Conservation (phyloP, 2,888 invertebrate species). For the Mamestra brassicae region DNA sequence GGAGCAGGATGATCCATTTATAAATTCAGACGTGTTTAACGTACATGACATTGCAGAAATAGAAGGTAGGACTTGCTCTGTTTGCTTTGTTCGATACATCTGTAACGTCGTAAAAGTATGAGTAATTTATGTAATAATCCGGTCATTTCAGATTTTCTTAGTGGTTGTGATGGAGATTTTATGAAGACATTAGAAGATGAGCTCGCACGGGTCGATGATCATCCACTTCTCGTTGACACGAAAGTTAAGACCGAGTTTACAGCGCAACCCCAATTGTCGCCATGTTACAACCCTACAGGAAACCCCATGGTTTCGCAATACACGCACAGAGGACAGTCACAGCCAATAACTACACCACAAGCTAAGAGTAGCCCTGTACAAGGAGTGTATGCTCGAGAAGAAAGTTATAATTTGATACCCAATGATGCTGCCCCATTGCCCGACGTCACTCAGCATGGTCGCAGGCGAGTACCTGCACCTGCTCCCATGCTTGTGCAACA, state of each 20-base stretch:
- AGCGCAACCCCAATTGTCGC: slow-evolving; percentile 79
- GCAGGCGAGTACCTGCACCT: slow-evolving; percentile 72
- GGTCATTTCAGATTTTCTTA: slow-evolving; percentile 91
- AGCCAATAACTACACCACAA: slow-evolving; percentile 65
- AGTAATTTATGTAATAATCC: slow-evolving; percentile 45
- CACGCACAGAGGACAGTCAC: slow-evolving; percentile 73
- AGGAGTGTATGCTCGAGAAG: slow-evolving; percentile 78
- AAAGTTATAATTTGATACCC: slow-evolving; percentile 79
- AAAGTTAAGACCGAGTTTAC: slow-evolving; percentile 75
- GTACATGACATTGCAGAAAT: slow-evolving; percentile 93
- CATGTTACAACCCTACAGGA: slow-evolving; percentile 77
- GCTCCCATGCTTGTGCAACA: slow-evolving; percentile 86
- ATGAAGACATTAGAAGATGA: slow-evolving; percentile 90
- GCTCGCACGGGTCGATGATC: slow-evolving; percentile 80
- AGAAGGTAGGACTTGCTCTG: slow-evolving; percentile 90
- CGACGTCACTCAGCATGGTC: slow-evolving; percentile 81
- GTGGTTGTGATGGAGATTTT: slow-evolving; percentile 93
- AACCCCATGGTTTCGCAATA: slow-evolving; percentile 86
- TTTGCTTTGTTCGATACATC: slow-evolving; percentile 9
- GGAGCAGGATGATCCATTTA: slow-evolving; percentile 84
- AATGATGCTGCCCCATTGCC: slow-evolving; percentile 75
- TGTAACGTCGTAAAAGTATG: slow-evolving; percentile 47
- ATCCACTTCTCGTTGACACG: slow-evolving; percentile 79
- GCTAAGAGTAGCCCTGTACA: slow-evolving; percentile 79
- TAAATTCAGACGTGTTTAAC: slow-evolving; percentile 91